A percentile compares a stretch with the other conserved stretches of the same genome.
Conservation (phyloP, 2,888 invertebrate genomes). For the Calliopum simillimum region DNA sequence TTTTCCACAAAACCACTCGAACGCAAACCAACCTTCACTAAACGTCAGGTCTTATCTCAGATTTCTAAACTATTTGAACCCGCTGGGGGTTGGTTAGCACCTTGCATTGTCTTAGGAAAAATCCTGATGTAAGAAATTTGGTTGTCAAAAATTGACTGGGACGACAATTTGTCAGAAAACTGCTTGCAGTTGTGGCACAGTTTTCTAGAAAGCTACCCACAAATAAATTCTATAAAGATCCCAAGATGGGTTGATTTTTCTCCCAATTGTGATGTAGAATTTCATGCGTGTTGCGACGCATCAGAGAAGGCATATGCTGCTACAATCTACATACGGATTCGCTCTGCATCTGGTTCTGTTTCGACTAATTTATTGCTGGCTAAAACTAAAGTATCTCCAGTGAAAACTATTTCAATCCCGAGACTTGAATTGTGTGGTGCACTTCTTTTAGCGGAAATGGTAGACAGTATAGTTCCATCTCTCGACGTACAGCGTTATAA, state of each 20-base stretch:
- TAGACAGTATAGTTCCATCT: neutral
- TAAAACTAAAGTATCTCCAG: neutral
- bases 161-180: neutral
- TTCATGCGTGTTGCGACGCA: too few species aligned
- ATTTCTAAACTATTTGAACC: conserved; percentile 19
- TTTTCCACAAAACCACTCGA: neutral
- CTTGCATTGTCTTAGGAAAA: too few species aligned
- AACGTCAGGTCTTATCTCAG: conserved; percentile 20
- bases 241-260: conserved; percentile 31
- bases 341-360: neutral
- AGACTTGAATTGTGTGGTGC: conserved; percentile 34
- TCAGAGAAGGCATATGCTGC: neutral
- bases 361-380: too few species aligned
- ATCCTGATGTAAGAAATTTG: too few species aligned
- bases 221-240: conserved; percentile 27
- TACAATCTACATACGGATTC: neutral
- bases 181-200: neutral
- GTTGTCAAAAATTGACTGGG: conserved; percentile 8
- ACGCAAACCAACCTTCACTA: conserved; percentile 22
- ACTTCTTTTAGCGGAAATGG: conserved; percentile 20
- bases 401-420: conserved; percentile 19
- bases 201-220: neutral
- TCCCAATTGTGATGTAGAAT: too few species aligned
- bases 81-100: conserved; percentile 16
- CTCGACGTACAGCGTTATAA: neutral